phyloP scores from a whole-genome alignment of 2,797 vertebrate genomes.

The Mastacembelus armatus region DNA sequence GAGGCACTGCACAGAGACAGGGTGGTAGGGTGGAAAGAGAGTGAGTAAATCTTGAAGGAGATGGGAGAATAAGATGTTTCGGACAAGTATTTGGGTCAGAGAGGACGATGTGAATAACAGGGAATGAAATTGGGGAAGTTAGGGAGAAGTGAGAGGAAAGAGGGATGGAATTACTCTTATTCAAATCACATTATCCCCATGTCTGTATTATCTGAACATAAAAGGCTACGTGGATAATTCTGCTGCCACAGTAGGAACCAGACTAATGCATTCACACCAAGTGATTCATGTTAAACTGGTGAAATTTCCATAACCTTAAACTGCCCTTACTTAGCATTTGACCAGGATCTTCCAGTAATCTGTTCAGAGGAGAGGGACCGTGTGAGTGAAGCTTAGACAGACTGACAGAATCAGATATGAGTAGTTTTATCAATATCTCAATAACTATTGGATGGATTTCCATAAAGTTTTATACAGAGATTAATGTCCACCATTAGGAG shows the following conservation, averaged over 20 bases:
- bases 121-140: conserved; percentile 11
- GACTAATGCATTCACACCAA: conserved; percentile 41
- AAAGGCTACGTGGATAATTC: conserved; percentile 58
- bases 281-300: conserved; percentile 41
- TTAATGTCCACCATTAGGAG: too few relatives aligned
- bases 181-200: conserved; percentile 57
- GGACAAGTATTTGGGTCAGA: conserved; percentile 51
- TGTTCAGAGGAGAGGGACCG: conserved; percentile 21
- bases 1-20: conserved; percentile 68
- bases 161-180: conserved; percentile 37
- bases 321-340: conserved; percentile 22
- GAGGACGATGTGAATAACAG: conserved; percentile 41
- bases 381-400: conserved; percentile 44
- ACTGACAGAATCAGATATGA: conserved; percentile 51
- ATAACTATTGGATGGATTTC: too few relatives aligned
- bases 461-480: too few relatives aligned
- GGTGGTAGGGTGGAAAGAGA: background rate
- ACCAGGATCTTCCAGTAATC: conserved; percentile 38
- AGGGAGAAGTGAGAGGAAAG: background rate
- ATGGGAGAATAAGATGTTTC: conserved; percentile 50
- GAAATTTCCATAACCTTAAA: conserved; percentile 41
- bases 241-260: conserved; percentile 35
- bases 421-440: too few relatives aligned
- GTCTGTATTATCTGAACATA: conserved; percentile 56
- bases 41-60: conserved; percentile 7